These are phyloP conservation scores for Exephanes ischioxanthus DNA, from an alignment of 2,888 invertebrate species.

Conservation along the genomic window DNA sequence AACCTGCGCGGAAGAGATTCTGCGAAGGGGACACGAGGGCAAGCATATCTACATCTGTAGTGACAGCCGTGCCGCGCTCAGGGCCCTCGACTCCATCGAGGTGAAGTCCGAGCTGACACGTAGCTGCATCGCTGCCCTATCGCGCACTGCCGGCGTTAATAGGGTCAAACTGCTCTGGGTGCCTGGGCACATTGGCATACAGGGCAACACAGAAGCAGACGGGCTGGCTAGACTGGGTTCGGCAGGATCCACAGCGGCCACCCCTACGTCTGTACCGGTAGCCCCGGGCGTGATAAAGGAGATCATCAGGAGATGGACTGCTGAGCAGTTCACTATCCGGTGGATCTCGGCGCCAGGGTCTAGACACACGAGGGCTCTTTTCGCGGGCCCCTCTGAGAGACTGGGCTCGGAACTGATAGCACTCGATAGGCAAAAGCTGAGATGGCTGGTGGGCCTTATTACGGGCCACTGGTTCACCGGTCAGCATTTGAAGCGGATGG, in stretches of 20 bases:
- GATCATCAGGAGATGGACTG: background rate
- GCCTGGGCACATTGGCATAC: conserved; percentile 28
- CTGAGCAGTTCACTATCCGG: background rate
- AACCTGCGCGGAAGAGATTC: background rate
- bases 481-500: background rate
- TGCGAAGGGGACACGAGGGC: background rate
- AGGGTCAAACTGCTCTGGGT: conserved; percentile 39
- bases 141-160: background rate
- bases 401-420: conserved; percentile 15
- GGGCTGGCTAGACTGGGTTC: conserved; percentile 22
- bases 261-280: background rate
- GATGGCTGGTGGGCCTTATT: background rate
- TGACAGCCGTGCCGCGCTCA: conserved; percentile 22
- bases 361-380: conserved; percentile 33
- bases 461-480: background rate
- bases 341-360: background rate
- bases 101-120: conserved; percentile 9
- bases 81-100: background rate
- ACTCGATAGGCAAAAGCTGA: conserved; percentile 20
- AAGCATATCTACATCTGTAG: conserved; percentile 28
- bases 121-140: background rate
- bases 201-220: conserved; percentile 4
- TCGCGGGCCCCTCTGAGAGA: conserved; percentile 24
- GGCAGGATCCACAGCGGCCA: background rate
- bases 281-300: background rate